Conservation (phyloP, 2,888 invertebrate species). For the Standfussiana lucernea region DNA sequence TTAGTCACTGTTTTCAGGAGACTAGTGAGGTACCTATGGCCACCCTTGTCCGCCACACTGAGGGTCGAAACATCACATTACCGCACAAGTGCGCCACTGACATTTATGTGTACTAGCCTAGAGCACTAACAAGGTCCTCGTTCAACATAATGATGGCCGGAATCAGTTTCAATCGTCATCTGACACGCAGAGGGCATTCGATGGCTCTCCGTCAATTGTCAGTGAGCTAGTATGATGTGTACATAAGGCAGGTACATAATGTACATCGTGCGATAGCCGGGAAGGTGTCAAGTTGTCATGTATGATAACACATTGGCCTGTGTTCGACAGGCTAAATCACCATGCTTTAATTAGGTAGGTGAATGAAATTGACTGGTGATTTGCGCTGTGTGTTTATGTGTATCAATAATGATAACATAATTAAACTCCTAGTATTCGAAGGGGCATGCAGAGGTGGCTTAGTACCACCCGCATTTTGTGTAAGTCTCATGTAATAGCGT, state of each 20-base stretch:
- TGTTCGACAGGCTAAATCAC: neutral
- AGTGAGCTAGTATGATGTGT: conserved; percentile 27
- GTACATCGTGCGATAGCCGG: neutral
- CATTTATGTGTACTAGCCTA: neutral
- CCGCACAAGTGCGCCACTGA: conserved; percentile 21
- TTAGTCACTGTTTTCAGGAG: neutral
- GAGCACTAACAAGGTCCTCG: conserved; percentile 26
- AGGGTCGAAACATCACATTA: conserved; percentile 5
- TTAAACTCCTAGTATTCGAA: neutral
- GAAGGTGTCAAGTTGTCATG: conserved; percentile 28
- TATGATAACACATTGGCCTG: conserved; percentile 1
- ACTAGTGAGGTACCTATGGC: neutral
- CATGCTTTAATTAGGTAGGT: neutral
- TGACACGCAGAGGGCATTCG: conserved; percentile 38
- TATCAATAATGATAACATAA: neutral
- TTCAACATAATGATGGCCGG: conserved; percentile 47
- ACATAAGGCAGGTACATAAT: conserved; percentile 2
- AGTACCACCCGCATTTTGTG: neutral
- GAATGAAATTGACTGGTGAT: conserved; percentile 3
- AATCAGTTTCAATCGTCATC: conserved; percentile 59
- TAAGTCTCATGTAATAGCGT: too few relatives aligned
- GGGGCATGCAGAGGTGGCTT: neutral
- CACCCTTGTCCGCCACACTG: too few relatives aligned
- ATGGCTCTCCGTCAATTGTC: conserved; percentile 42
- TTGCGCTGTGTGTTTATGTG: neutral